Percentiles rank a stretch among this genome's conserved stretches.
phyloP scores from a whole-genome alignment of 2,113 vertebrate species.

The Spea bombifrons region DNA sequence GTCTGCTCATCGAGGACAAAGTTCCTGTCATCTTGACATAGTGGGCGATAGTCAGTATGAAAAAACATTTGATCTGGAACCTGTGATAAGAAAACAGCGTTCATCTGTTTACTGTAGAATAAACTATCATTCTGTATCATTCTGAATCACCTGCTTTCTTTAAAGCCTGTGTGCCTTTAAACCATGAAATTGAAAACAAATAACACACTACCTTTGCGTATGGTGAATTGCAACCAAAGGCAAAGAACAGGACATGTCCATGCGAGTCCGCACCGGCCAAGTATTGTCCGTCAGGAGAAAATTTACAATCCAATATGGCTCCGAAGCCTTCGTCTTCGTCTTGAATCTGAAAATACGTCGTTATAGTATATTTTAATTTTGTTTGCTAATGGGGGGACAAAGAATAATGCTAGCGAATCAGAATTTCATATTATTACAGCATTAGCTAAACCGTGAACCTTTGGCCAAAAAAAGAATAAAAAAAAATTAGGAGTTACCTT shows the following conservation, averaged over 20 bases:
- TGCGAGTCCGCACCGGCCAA: conserved; percentile 97
- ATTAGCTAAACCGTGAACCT: too few relatives aligned
- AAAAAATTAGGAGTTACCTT: too few relatives aligned
- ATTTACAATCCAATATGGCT: conserved; percentile 97
- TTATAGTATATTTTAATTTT: too few relatives aligned
- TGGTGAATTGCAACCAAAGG: conserved; percentile 86
- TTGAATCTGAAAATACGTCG: conserved; percentile 56
- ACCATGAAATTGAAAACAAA: background rate
- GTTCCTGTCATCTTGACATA: conserved; percentile 89
- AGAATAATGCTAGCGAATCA: too few relatives aligned
- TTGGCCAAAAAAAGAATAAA: too few relatives aligned
- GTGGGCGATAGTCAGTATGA: conserved; percentile 93
- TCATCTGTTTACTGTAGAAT: too few relatives aligned
- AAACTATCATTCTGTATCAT: too few relatives aligned
- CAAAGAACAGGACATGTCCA: conserved; percentile 92
- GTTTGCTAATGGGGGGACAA: too few relatives aligned
- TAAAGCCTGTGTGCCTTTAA: too few relatives aligned
- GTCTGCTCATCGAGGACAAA: conserved; percentile 97
- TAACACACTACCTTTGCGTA: conserved; percentile 85
- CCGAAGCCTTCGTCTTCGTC: conserved; percentile 95
- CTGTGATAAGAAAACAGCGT: conserved; percentile 58
- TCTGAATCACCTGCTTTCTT: too few relatives aligned
- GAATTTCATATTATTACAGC: too few relatives aligned
- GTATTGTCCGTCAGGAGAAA: conserved; percentile 91
- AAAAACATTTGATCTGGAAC: conserved; percentile 99